These are phyloP conservation scores for Arenaria interpres DNA, from an alignment of 2,113 vertebrate species.

Conservation along the genomic window DNA sequence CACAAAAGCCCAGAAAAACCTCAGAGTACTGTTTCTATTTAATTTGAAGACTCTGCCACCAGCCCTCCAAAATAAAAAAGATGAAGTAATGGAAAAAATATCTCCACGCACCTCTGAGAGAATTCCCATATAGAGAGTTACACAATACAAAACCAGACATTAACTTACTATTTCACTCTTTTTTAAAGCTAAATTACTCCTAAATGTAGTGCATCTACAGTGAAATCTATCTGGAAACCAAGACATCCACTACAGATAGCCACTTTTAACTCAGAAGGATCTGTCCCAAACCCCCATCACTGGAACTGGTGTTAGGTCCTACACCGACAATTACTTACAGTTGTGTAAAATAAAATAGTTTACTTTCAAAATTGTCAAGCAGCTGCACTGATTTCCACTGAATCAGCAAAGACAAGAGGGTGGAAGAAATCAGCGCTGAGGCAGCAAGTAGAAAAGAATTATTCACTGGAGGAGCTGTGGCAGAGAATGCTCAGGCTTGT, in stretches of 20 bases:
- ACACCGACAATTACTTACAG: background rate
- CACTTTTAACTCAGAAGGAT: background rate
- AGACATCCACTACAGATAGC: background rate
- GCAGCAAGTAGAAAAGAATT: background rate
- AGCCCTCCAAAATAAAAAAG: background rate
- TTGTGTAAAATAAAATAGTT: background rate
- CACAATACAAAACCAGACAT: background rate
- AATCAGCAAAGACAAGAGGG: background rate
- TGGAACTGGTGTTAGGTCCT: background rate
- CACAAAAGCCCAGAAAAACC: background rate
- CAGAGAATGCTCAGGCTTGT: background rate
- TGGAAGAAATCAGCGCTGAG: background rate
- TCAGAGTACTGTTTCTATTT: background rate
- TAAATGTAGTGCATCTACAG: background rate
- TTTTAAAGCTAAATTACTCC: background rate
- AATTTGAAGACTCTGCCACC: background rate
- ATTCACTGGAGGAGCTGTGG: background rate
- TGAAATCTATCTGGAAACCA: background rate
- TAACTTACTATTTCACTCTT: background rate
- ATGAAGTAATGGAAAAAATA: background rate
- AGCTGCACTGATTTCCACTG: background rate
- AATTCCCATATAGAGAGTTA: background rate
- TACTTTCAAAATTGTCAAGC: background rate
- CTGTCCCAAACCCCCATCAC: background rate
- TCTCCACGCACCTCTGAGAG: background rate